Conservation (phyloP, 2,113 vertebrate genomes). For the Pontoporia blainvillei region DNA sequence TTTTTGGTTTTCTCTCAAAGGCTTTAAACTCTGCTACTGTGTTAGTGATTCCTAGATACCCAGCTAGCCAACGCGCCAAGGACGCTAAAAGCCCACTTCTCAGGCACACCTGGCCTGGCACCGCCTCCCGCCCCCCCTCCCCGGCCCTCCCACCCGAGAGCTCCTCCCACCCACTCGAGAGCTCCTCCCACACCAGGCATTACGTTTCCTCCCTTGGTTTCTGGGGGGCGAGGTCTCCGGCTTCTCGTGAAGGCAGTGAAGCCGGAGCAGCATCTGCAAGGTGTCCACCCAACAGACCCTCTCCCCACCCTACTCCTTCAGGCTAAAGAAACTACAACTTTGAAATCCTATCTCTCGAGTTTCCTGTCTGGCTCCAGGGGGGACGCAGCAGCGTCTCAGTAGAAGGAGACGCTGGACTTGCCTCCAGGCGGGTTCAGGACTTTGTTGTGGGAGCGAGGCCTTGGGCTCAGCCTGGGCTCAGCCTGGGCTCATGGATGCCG, state of each 20-base stretch:
- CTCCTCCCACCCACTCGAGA: background rate
- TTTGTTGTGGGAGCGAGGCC: slow-evolving; percentile 95
- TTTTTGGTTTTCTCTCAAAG: background rate
- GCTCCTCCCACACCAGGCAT: background rate
- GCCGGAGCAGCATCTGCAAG: background rate
- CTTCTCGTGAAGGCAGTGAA: background rate
- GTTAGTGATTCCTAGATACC: too few relatives aligned
- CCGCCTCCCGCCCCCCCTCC: accelerated
- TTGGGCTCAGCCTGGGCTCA: slow-evolving; percentile 92
- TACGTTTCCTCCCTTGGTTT: background rate
- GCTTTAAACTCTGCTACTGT: background rate
- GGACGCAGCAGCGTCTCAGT: slow-evolving; percentile 77
- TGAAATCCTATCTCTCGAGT: background rate
- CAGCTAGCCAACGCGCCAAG: background rate
- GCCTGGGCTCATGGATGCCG: slow-evolving; percentile 92
- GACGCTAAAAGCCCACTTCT: background rate
- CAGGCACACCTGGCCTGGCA: background rate
- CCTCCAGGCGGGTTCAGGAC: slow-evolving; percentile 96
- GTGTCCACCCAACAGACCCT: background rate
- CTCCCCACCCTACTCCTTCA: background rate
- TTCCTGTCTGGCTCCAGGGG: slow-evolving; percentile 63
- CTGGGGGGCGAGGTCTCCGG: background rate
- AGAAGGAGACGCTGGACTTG: slow-evolving; percentile 96
- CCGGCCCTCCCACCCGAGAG: background rate
- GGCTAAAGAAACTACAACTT: slow-evolving; percentile 31